phyloP scores from a whole-genome alignment of 2,888 invertebrate genomes.

The Tholera decimalis region DNA sequence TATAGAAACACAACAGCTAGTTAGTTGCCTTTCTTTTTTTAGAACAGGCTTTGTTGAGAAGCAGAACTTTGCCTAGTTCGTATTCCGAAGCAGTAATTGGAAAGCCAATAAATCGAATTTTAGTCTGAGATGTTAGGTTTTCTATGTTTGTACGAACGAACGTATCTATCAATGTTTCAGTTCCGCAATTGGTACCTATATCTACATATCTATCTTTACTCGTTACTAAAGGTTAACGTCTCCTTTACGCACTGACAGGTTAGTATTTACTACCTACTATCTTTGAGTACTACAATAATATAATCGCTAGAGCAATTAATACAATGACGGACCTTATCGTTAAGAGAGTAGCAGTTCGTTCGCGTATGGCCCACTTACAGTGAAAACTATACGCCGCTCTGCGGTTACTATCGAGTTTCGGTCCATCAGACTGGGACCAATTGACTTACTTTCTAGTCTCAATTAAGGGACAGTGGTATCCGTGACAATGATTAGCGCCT shows the following conservation, averaged over 20 bases:
- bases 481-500: conserved; percentile 47
- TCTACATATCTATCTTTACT: conserved; percentile 1
- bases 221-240: conserved; percentile 40
- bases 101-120: conserved; percentile 24
- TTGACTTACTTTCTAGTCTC: conserved; percentile 82
- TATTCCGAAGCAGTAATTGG: conserved; percentile 4
- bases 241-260: conserved; percentile 34
- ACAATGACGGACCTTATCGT: conserved; percentile 74
- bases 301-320: conserved; percentile 65
- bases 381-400: conserved; percentile 84
- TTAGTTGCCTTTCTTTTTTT: conserved; percentile 18
- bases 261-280: conserved; percentile 36
- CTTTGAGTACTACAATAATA: conserved; percentile 30
- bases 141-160: not conserved
- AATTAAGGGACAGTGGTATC: conserved; percentile 68
- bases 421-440: conserved; percentile 80
- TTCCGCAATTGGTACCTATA: conserved; percentile 20
- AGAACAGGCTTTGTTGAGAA: not conserved
- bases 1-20: not conserved
- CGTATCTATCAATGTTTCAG: conserved; percentile 6
- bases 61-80: not conserved
- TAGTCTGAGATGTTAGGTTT: not conserved
- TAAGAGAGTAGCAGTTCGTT: conserved; percentile 81
- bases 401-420: conserved; percentile 88
- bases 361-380: conserved; percentile 85